Conservation (phyloP, 1,140 invertebrate species). For the Leptoteleia sp. region DNA sequence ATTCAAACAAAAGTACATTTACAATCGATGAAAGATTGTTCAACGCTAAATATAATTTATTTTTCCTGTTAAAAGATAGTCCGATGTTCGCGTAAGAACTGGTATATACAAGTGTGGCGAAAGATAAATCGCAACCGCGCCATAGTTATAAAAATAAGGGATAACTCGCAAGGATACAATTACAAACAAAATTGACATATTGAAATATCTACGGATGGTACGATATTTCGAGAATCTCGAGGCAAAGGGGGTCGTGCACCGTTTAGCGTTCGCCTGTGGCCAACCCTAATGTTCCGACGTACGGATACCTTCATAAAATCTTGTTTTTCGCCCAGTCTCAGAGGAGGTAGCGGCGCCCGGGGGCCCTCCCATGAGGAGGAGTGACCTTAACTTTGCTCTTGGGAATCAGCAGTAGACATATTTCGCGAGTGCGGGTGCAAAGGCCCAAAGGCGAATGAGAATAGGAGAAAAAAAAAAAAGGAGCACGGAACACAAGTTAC, state of each 20-base stretch:
- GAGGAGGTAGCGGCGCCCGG: constrained; percentile 77
- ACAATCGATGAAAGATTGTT: too few species aligned
- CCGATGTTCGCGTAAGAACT: constrained; percentile 1
- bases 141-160: constrained; percentile 20
- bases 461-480: too few species aligned
- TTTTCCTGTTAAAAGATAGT: too few species aligned
- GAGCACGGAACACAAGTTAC: constrained; percentile 39
- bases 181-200: constrained; percentile 57
- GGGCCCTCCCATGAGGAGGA: constrained; percentile 81
- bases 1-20: too few species aligned
- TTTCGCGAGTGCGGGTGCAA: constrained; percentile 68
- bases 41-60: too few species aligned
- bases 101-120: not conserved
- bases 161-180: constrained; percentile 41
- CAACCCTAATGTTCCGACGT: constrained; percentile 61
- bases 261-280: constrained; percentile 63
- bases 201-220: constrained; percentile 56
- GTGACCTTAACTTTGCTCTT: constrained; percentile 79
- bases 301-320: constrained; percentile 70
- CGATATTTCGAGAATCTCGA: constrained; percentile 54
- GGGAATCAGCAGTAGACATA: constrained; percentile 74
- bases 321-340: constrained; percentile 72
- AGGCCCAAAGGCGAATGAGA: constrained; percentile 54
- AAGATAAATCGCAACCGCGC: constrained; percentile 23
- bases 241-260: constrained; percentile 48